Percentiles rank a stretch among this genome's conserved stretches.
These are phyloP conservation scores for Sarcophaga rosellei DNA, from an alignment of 2,888 invertebrate species.

Conservation along the genomic window DNA sequence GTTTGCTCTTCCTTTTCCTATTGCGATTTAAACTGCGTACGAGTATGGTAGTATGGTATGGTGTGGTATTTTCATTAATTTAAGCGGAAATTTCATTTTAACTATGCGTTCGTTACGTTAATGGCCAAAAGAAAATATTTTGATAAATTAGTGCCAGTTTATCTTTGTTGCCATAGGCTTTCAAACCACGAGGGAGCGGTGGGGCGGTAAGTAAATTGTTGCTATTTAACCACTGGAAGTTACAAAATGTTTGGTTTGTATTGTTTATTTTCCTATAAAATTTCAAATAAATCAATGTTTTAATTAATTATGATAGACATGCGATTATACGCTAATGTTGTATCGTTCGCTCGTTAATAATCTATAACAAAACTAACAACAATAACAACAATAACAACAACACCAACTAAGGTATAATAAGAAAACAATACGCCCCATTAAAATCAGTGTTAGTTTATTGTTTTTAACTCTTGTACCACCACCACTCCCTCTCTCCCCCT, in stretches of 20 bases:
- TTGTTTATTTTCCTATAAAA: slow-evolving; percentile 18
- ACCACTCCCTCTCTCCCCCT: background rate
- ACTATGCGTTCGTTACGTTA: slow-evolving; percentile 42
- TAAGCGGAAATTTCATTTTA: slow-evolving; percentile 49
- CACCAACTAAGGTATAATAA: background rate
- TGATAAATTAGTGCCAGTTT: slow-evolving; percentile 43
- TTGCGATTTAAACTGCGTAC: background rate
- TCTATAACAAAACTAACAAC: background rate
- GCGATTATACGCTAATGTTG: slow-evolving; percentile 39
- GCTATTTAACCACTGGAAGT: too few species aligned
- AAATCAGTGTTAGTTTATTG: background rate
- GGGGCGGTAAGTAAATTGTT: too few species aligned
- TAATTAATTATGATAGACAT: slow-evolving; percentile 65
- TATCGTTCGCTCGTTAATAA: slow-evolving; percentile 39
- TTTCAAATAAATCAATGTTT: slow-evolving; percentile 62
- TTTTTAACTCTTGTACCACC: background rate
- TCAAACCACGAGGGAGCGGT: background rate
- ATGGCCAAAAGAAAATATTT: slow-evolving; percentile 35
- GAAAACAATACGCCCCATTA: slow-evolving; percentile 3
- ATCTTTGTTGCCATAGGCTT: slow-evolving; percentile 10
- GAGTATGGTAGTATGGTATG: background rate
- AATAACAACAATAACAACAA: background rate
- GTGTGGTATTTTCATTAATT: slow-evolving; percentile 48
- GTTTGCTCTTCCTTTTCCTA: background rate
- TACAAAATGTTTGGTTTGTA: background rate